Evolutionary conservation across 2,888 invertebrate species (phyloP).

Genomic region (Acleris cristana): DNA sequence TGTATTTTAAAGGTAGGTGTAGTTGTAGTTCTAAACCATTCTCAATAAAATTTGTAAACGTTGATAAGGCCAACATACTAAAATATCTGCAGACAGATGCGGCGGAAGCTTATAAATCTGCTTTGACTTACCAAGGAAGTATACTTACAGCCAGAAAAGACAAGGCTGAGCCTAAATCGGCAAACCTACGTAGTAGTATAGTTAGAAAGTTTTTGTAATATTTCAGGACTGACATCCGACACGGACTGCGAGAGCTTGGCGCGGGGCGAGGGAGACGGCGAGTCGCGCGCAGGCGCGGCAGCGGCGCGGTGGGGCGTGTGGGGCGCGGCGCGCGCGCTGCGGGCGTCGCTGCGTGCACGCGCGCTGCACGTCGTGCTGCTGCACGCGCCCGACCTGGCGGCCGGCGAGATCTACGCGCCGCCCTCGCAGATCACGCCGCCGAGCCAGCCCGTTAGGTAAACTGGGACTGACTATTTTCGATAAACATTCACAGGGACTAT

Average conservation of each 20-base stretch:
- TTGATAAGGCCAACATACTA: too few relatives aligned
- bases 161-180: too few relatives aligned
- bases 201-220: too few relatives aligned
- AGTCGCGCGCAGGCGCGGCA: constrained; percentile 71
- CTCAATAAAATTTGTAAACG: too few relatives aligned
- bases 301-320: constrained; percentile 90
- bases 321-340: constrained; percentile 89
- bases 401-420: constrained; percentile 86
- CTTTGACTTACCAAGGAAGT: too few relatives aligned
- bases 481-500: too few relatives aligned
- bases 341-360: constrained; percentile 87
- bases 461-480: background rate
- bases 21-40: too few relatives aligned
- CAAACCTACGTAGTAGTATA: too few relatives aligned
- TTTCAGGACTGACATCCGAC: constrained; percentile 74
- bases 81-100: too few relatives aligned
- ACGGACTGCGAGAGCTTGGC: constrained; percentile 73
- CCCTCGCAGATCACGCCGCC: constrained; percentile 77
- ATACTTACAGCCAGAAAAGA: too few relatives aligned
- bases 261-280: constrained; percentile 60
- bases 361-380: constrained; percentile 90
- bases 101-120: too few relatives aligned
- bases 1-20: too few relatives aligned
- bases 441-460: constrained; percentile 73
- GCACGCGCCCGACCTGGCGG: constrained; percentile 87